Base-by-base conservation (phyloP, 2,113 vertebrate species). In the Silurus glanis region DNA sequence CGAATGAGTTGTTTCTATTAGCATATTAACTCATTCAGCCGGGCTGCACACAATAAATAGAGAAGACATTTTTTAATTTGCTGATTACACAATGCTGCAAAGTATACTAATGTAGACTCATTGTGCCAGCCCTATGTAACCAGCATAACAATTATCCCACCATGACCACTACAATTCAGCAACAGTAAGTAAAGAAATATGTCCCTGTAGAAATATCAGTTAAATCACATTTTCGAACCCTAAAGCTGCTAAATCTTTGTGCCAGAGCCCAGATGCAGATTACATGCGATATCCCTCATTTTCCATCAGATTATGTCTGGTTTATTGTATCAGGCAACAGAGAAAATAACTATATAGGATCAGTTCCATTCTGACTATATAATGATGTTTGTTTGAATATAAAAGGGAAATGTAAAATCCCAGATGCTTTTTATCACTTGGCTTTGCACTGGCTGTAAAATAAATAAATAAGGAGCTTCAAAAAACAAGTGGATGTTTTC, bases 21-120 rank as follows among this genome's bases (percentile, higher is more conserved):
- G 86, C 88, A 87, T 89, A 89, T 89, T 87, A 86, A 89, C 81
- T 86, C 74, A 72, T 79, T 86, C 86, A 86, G 81, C 74, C 75
- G 76, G 62, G 89, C 82, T 81, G 62, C 61, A 62, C 87, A 83
- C 87, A 88, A 78, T 86, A 88, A 88, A 89, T 82, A 90, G 81
- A 66, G 66, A 88, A 86, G 89, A 88, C 76, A 78, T 86, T 88
- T 88, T 86, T 84, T 88, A 83, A 89, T 86, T 88, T 2, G 19
- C 67, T 84, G 82, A 86, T 90, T 88, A 84, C 66, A 88, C 76
- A 84, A 84, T 66, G 45, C 28, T 53, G 14, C 49, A 37, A 67
- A 84, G 62, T 85, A 55, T 76, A 80, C 62, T 84, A 83, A 82
- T 87, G 82, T 75, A 83, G 51, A 64, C 55, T 55, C 53, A 28